phyloP scores from a whole-genome alignment of 2,888 invertebrate genomes.

The Galerucella nymphaeae region DNA sequence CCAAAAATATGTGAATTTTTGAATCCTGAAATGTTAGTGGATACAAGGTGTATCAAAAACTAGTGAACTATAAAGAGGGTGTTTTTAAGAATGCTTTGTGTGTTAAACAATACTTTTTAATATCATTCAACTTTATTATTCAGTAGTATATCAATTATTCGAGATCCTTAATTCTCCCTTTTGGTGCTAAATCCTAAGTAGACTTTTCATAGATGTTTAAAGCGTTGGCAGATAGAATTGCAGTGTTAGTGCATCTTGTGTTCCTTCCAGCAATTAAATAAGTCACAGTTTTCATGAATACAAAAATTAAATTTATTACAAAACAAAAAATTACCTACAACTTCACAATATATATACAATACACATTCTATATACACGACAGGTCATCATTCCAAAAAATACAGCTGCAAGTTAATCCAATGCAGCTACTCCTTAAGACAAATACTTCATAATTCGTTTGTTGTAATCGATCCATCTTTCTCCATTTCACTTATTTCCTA shows the following conservation, averaged over 20 bases:
- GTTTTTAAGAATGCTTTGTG: too few species aligned
- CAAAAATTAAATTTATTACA: constrained; percentile 26
- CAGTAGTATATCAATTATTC: too few species aligned
- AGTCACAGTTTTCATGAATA: constrained; percentile 8
- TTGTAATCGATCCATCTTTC: constrained; percentile 4
- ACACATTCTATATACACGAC: constrained; percentile 35
- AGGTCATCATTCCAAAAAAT: constrained; percentile 16
- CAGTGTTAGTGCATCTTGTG: too few species aligned
- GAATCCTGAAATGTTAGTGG: too few species aligned
- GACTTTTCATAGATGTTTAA: too few species aligned
- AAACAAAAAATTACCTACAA: constrained; percentile 23
- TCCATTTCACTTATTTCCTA: constrained; percentile 13
- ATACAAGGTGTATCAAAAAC: too few species aligned
- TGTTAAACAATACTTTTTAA: too few species aligned
- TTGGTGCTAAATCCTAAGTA: too few species aligned
- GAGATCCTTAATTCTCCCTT: too few species aligned
- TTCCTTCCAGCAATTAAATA: not conserved
- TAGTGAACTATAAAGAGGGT: too few species aligned
- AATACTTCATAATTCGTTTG: not conserved
- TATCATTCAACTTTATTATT: too few species aligned
- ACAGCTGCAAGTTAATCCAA: not conserved
- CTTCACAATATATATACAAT: constrained; percentile 26
- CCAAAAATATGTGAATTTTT: not conserved
- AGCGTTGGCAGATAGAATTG: too few species aligned
- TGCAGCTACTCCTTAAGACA: not conserved